These are phyloP conservation scores for Raja brachyura DNA, from an alignment of 2,113 vertebrate genomes.

Conservation along the genomic window DNA sequence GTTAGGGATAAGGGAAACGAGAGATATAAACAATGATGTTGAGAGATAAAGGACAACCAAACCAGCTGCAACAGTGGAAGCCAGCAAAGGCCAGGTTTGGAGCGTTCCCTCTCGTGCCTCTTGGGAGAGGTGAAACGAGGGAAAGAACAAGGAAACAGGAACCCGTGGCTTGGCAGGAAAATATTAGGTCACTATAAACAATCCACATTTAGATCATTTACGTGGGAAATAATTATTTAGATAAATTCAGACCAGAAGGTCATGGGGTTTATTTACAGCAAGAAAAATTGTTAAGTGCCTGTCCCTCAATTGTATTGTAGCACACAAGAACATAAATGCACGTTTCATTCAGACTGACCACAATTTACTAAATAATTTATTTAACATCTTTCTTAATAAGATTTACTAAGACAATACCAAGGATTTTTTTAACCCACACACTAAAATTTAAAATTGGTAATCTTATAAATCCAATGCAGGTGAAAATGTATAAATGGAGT, in stretches of 20 bases:
- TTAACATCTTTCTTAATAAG: neutral
- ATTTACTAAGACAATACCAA: neutral
- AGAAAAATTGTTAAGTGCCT: too few species aligned
- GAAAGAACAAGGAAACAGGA: neutral
- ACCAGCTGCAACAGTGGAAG: neutral
- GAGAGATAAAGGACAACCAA: neutral
- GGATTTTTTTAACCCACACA: neutral
- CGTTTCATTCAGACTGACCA: neutral
- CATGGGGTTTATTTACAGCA: neutral
- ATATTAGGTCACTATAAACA: slow-evolving; percentile 3
- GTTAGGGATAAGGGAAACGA: too few species aligned
- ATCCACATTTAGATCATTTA: neutral
- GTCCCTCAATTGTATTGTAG: too few species aligned
- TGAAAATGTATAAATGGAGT: neutral
- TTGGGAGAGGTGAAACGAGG: neutral
- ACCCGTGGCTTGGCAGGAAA: neutral
- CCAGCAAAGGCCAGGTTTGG: neutral
- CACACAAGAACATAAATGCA: neutral
- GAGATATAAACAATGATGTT: too few species aligned
- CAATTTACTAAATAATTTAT: neutral
- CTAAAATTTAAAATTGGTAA: neutral
- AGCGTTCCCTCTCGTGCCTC: neutral
- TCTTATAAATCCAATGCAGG: neutral
- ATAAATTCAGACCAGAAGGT: neutral
- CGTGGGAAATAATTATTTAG: neutral